Conservation (phyloP, 1,140 invertebrate species). For the Lysiphlebus fabarum region DNA sequence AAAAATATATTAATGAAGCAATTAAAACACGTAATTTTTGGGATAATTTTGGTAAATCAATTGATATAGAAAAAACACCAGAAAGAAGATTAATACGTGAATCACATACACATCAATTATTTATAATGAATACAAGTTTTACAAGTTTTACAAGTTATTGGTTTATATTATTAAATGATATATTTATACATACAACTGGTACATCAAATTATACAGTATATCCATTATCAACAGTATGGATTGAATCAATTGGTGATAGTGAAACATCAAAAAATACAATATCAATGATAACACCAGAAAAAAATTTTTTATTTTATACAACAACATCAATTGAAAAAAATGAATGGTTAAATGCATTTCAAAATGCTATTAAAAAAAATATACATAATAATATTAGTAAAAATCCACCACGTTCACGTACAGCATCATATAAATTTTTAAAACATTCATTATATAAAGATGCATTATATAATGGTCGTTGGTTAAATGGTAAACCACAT, state of each 20-base stretch:
- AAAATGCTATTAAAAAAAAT: slow-evolving; percentile 61
- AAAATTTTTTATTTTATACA: slow-evolving; percentile 67
- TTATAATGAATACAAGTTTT: slow-evolving; percentile 64
- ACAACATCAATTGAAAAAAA: slow-evolving; percentile 66
- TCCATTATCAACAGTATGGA: slow-evolving; percentile 74
- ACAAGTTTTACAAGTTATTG: slow-evolving; percentile 69
- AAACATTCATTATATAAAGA: slow-evolving; percentile 72
- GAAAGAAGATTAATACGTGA: slow-evolving; percentile 73
- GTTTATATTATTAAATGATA: slow-evolving; percentile 74
- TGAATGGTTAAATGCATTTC: slow-evolving; percentile 74
- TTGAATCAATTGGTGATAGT: slow-evolving; percentile 63
- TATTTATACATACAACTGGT: slow-evolving; percentile 69
- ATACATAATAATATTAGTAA: slow-evolving; percentile 46
- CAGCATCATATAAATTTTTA: slow-evolving; percentile 70
- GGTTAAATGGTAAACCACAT: slow-evolving; percentile 57
- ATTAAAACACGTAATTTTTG: slow-evolving; percentile 73
- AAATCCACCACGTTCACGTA: slow-evolving; percentile 68
- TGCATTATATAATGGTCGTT: slow-evolving; percentile 66
- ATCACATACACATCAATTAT: slow-evolving; percentile 68
- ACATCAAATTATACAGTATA: slow-evolving; percentile 60
- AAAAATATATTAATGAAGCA: slow-evolving; percentile 63
- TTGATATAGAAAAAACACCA: slow-evolving; percentile 66
- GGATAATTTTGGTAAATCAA: slow-evolving; percentile 66
- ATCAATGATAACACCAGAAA: slow-evolving; percentile 73
- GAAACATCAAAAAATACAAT: slow-evolving; percentile 63